Percentiles rank a stretch among this genome's conserved stretches.
Evolutionary conservation across 2,113 vertebrate genomes (phyloP).

Genomic region (Taxidea taxus): DNA sequence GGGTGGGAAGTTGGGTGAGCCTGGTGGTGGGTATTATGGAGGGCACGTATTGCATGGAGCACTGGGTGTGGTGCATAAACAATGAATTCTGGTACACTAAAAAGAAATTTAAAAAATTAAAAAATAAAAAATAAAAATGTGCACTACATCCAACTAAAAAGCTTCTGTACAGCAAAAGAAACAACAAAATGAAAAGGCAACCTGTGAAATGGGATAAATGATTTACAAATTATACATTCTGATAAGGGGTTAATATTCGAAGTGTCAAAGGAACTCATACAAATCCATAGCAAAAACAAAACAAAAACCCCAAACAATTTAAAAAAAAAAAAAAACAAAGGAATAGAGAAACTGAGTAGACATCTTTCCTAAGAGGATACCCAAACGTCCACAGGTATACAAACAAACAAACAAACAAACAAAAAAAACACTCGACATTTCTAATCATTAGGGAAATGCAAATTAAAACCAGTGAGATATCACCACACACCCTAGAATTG

Average conservation of each 20-base stretch:
- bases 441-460: not conserved
- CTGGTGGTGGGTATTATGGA: too few relatives aligned
- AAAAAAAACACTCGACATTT: not conserved
- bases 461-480: not conserved
- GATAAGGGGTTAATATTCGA: not conserved
- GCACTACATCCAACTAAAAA: not conserved
- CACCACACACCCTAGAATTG: not conserved
- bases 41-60: too few relatives aligned
- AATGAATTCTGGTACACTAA: too few relatives aligned
- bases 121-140: not conserved
- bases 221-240: not conserved
- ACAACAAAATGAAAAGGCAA: not conserved
- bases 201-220: not conserved
- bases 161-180: not conserved
- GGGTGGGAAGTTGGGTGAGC: too few relatives aligned
- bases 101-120: too few relatives aligned
- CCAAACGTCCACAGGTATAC: not conserved
- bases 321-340: not conserved
- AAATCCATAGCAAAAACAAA: not conserved
- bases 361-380: not conserved
- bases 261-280: not conserved
- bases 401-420: not conserved
- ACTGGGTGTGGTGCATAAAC: too few relatives aligned
- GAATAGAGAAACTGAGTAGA: not conserved
- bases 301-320: not conserved